phyloP scores from a whole-genome alignment of 2,888 invertebrate genomes.

The Axea sp. region DNA sequence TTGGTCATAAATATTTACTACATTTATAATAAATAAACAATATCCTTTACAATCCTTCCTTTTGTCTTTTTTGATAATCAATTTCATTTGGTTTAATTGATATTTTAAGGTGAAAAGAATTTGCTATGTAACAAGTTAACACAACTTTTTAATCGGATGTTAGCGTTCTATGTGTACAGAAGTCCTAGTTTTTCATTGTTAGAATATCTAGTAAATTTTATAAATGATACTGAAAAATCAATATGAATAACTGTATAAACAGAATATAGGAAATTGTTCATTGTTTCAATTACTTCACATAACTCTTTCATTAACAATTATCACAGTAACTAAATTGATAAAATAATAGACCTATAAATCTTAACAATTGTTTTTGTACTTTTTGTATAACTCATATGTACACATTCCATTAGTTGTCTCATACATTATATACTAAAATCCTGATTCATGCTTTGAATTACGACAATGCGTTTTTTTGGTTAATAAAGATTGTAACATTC shows the following conservation, averaged over 20 bases:
- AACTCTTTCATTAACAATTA: conserved; percentile 9
- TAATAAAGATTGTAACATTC: conserved; percentile 28
- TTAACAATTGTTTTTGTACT: conserved; percentile 34
- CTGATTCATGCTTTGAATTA: conserved; percentile 36
- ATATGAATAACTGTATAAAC: conserved; percentile 30
- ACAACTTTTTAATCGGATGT: conserved; percentile 8
- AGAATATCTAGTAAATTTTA: conserved; percentile 28
- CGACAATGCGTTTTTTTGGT: conserved; percentile 5
- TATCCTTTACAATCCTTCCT: conserved; percentile 2
- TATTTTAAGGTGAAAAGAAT: conserved; percentile 16
- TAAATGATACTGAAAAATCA: conserved; percentile 26
- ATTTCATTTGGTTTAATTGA: background rate
- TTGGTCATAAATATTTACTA: conserved; percentile 12
- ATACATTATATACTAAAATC: background rate
- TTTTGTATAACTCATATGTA: conserved; percentile 20
- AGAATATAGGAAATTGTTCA: conserved; percentile 7
- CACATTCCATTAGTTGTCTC: conserved; percentile 12
- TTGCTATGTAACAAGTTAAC: conserved; percentile 7
- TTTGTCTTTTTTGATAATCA: background rate
- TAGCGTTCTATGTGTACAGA: conserved; percentile 25
- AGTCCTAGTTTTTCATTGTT: conserved; percentile 15
- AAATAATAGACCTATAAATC: conserved; percentile 34
- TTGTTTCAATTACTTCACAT: conserved; percentile 30
- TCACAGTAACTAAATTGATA: conserved; percentile 15
- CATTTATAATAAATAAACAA: conserved; percentile 23